phyloP scores from a whole-genome alignment of 2,113 vertebrate species.

The Cygnus atratus region DNA sequence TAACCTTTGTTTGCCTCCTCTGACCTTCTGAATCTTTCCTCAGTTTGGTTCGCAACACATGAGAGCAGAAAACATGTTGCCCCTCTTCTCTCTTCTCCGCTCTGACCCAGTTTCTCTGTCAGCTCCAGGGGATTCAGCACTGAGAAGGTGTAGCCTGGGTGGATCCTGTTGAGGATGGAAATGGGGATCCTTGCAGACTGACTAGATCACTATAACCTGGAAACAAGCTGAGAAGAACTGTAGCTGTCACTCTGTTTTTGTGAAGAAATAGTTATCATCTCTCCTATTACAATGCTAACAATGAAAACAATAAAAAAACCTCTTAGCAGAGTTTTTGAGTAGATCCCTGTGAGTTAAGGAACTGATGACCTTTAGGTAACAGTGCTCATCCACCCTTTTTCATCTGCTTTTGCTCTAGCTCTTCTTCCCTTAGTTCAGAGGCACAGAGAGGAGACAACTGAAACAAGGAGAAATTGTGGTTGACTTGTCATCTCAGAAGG shows the following conservation, averaged over 20 bases:
- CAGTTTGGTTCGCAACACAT: rapidly evolving
- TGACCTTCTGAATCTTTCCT: not conserved
- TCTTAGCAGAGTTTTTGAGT: not conserved
- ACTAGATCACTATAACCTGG: not conserved
- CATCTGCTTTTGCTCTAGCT: not conserved
- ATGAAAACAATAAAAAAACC: not conserved
- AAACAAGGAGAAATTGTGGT: not conserved
- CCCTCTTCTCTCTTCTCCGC: not conserved
- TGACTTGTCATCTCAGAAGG: not conserved
- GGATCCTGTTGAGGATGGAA: not conserved
- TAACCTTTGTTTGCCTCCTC: not conserved
- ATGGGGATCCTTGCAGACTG: not conserved
- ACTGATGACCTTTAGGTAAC: not conserved
- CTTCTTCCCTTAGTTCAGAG: not conserved
- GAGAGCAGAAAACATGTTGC: not conserved
- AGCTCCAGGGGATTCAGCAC: not conserved
- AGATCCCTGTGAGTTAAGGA: not conserved
- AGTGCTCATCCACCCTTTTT: not conserved
- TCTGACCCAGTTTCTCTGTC: not conserved
- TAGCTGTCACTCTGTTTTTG: not conserved
- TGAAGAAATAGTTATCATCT: not conserved
- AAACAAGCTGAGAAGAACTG: not conserved
- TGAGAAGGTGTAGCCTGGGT: not conserved
- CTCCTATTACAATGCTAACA: not conserved
- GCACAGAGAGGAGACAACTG: not conserved